Conservation (phyloP, 2,888 invertebrate species). For the Lydus trimaculatus region DNA sequence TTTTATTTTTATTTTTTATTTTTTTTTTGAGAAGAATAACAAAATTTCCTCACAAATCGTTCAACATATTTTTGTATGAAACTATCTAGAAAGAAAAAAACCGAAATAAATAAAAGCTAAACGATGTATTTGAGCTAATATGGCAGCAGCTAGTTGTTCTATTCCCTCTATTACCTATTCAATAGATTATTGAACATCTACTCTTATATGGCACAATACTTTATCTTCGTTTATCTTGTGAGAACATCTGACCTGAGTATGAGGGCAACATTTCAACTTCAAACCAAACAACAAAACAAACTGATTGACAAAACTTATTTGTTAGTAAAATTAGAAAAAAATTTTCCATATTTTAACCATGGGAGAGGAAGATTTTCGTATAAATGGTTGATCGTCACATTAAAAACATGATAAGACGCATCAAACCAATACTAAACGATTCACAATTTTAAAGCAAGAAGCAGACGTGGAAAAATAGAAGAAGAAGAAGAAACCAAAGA, state of each 20-base stretch:
- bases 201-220: conserved; percentile 25
- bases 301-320: conserved; percentile 34
- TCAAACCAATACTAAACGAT: background rate
- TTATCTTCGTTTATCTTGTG: conserved; percentile 33
- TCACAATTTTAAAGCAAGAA: too few species aligned
- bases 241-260: conserved; percentile 31
- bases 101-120: conserved; percentile 44
- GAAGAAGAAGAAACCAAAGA: background rate
- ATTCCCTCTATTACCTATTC: conserved; percentile 40
- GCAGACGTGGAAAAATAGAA: background rate
- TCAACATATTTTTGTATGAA: background rate
- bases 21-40: too few species aligned
- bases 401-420: background rate
- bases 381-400: background rate
- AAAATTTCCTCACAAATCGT: too few species aligned
- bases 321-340: conserved; percentile 29
- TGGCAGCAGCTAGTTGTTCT: conserved; percentile 40
- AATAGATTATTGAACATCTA: conserved; percentile 28
- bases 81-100: background rate
- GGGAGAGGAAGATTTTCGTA: background rate
- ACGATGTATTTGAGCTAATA: conserved; percentile 48
- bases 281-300: conserved; percentile 20
- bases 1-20: too few species aligned
- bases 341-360: conserved; percentile 30
- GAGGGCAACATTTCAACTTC: conserved; percentile 18